Evolutionary conservation across 2,797 vertebrate species (phyloP).

Genomic region (Etheostoma perlongum): DNA sequence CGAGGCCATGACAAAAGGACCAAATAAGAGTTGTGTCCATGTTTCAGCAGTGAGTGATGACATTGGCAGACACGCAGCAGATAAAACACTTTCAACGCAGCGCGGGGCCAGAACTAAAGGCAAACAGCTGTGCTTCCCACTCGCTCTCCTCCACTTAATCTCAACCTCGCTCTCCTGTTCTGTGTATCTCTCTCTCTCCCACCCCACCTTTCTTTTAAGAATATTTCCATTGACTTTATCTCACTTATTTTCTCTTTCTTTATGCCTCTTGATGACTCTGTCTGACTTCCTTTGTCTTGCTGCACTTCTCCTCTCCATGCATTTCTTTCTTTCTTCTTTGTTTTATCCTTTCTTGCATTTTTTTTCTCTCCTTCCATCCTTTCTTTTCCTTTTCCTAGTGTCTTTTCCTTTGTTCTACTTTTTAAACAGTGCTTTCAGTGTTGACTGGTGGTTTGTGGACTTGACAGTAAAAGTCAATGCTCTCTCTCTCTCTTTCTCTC

Average conservation of each 20-base stretch:
- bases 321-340: neutral
- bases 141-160: slow-evolving; percentile 31
- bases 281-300: neutral
- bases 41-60: slow-evolving; percentile 82
- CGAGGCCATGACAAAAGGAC: slow-evolving; percentile 76
- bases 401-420: neutral
- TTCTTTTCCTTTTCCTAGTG: neutral
- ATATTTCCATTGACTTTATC: neutral
- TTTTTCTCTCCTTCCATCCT: neutral
- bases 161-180: slow-evolving; percentile 18
- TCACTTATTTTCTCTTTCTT: neutral
- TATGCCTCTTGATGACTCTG: neutral
- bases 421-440: neutral
- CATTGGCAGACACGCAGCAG: slow-evolving; percentile 79
- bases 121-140: slow-evolving; percentile 81
- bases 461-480: slow-evolving; percentile 21
- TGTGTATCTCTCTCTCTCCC: neutral
- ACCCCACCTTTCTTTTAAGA: neutral
- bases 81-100: slow-evolving; percentile 79
- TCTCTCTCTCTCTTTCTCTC: neutral
- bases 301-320: neutral
- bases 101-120: slow-evolving; percentile 82
- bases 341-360: neutral
- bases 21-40: slow-evolving; percentile 79
- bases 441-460: slow-evolving; percentile 17